Conservation (phyloP, 2,797 vertebrate genomes). For the Phataginus tetradactyla region DNA sequence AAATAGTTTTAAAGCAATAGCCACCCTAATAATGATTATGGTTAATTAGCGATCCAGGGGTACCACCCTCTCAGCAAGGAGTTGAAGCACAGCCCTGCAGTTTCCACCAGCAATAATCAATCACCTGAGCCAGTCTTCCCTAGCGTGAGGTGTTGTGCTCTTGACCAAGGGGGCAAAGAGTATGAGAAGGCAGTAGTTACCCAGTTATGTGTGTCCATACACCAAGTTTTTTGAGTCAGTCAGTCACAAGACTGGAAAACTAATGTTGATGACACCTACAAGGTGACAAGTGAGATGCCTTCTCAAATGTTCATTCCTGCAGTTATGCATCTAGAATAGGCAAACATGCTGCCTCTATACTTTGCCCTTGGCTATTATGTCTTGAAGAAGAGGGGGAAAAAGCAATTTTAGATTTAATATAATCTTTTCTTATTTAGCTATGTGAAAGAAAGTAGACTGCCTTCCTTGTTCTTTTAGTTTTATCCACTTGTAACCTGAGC, state of each 20-base stretch:
- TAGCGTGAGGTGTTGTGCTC: background rate
- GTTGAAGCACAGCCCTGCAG: background rate
- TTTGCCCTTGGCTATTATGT: background rate
- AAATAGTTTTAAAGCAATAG: conserved; percentile 81
- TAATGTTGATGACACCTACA: background rate
- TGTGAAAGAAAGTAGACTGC: background rate
- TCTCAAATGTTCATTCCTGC: background rate
- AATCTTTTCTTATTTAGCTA: background rate
- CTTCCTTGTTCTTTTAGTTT: background rate
- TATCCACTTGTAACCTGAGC: background rate
- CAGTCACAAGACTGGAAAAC: background rate
- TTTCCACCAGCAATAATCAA: background rate
- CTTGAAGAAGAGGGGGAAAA: background rate
- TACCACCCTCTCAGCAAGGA: conserved; percentile 32
- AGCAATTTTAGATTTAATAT: background rate
- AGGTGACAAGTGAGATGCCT: background rate
- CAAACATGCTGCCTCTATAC: background rate
- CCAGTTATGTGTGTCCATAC: background rate
- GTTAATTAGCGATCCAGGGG: conserved; percentile 63
- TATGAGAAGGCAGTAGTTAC: background rate
- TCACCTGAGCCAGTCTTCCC: background rate
- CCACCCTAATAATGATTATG: conserved; percentile 64
- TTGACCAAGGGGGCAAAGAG: background rate
- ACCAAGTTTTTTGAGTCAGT: background rate
- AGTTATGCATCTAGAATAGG: background rate